phyloP scores from a whole-genome alignment of 2,113 vertebrate genomes.

The Galbula dea region DNA sequence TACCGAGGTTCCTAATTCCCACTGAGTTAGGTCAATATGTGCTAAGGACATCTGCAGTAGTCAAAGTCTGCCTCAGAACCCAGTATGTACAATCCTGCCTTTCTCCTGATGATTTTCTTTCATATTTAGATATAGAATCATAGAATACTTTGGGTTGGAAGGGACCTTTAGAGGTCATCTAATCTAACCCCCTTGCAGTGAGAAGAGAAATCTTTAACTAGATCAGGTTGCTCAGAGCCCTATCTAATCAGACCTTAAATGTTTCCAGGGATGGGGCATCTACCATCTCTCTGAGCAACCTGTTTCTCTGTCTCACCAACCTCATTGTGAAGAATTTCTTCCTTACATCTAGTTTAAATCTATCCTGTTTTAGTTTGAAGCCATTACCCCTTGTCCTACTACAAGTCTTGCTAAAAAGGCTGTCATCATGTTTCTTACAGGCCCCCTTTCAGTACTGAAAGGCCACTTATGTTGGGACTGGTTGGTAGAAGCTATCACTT shows the following conservation, averaged over 20 bases:
- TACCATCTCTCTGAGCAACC: background rate
- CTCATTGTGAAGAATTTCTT: background rate
- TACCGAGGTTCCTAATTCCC: background rate
- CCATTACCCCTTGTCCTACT: too few relatives aligned
- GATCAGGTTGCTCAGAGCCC: background rate
- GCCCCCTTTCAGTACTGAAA: background rate
- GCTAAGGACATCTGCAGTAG: background rate
- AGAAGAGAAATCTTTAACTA: background rate
- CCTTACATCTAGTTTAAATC: background rate
- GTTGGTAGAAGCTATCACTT: background rate
- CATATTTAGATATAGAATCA: background rate
- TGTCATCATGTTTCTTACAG: background rate
- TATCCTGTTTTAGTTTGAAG: background rate
- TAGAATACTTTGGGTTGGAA: background rate
- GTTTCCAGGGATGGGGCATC: background rate
- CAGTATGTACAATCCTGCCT: background rate
- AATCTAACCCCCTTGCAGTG: background rate
- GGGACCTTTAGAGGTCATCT: background rate
- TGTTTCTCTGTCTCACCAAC: background rate
- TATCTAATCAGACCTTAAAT: too few relatives aligned
- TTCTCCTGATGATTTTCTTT: background rate
- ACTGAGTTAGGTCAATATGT: background rate
- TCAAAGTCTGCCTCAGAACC: background rate
- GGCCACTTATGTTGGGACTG: background rate
- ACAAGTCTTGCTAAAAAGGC: background rate